A percentile compares a stretch with the other conserved stretches of the same genome.
Conservation (phyloP, 2,888 invertebrate genomes). For the Spisula subtruncata region DNA sequence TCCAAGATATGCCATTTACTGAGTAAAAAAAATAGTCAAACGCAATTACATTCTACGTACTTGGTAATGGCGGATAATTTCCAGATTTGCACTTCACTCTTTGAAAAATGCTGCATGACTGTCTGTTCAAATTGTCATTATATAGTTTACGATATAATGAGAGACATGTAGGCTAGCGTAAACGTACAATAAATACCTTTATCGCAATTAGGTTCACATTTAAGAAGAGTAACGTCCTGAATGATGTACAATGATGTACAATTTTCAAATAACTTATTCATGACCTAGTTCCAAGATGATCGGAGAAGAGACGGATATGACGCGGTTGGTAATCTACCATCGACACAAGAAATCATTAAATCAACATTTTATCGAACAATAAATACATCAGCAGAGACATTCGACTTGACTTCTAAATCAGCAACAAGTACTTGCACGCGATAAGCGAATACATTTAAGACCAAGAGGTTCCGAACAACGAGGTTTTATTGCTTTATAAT, state of each 20-base stretch:
- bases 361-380: neutral
- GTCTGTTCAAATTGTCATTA: too few relatives aligned
- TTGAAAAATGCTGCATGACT: too few relatives aligned
- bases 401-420: neutral
- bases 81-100: too few relatives aligned
- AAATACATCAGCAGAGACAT: constrained; percentile 4
- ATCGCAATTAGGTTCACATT: neutral
- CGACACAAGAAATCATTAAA: neutral
- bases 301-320: neutral
- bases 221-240: neutral
- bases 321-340: neutral
- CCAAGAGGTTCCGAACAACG: neutral
- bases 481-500: neutral
- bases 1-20: too few relatives aligned
- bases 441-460: constrained; percentile 6
- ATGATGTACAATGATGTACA: neutral
- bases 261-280: neutral
- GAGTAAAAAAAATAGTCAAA: too few relatives aligned
- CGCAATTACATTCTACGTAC: too few relatives aligned
- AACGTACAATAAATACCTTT: too few relatives aligned
- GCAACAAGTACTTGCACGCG: neutral
- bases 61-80: too few relatives aligned
- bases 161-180: too few relatives aligned
- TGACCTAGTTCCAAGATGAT: neutral
- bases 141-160: too few relatives aligned